Conservation (phyloP, 2,113 vertebrate species). For the Carassius auratus region DNA sequence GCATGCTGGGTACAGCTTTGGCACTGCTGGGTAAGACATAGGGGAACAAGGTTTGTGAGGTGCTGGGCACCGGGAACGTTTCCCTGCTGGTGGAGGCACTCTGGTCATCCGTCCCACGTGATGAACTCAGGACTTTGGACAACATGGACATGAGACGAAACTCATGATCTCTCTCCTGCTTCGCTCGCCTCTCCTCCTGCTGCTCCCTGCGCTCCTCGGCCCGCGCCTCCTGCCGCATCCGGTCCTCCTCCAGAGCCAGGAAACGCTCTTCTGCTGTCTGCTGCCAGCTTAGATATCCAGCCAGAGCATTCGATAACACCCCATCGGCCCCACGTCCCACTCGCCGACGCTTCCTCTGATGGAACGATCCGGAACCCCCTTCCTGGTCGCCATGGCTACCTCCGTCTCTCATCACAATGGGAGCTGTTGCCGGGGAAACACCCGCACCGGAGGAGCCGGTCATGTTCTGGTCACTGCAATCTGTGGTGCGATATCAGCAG, state of each 20-base stretch:
- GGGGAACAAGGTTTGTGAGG: background rate
- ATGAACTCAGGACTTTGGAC: conserved; percentile 64
- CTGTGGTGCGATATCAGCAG: conserved; percentile 58
- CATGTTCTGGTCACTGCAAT: conserved; percentile 76
- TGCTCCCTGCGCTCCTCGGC: conserved; percentile 81
- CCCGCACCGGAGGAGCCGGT: conserved; percentile 66
- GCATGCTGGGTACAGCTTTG: conserved; percentile 42
- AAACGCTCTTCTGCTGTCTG: conserved; percentile 80
- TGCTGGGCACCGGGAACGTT: background rate
- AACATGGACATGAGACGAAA: conserved; percentile 81
- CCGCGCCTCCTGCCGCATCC: conserved; percentile 75
- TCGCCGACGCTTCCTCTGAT: conserved; percentile 70
- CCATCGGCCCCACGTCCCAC: conserved; percentile 58
- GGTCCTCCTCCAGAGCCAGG: conserved; percentile 76
- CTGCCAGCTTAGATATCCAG: conserved; percentile 79
- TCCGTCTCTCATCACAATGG: conserved; percentile 36
- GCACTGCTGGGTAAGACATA: conserved; percentile 18
- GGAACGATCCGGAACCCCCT: conserved; percentile 39
- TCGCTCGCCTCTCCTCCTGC: conserved; percentile 78
- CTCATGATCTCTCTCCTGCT: conserved; percentile 81
- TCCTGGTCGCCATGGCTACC: conserved; percentile 47
- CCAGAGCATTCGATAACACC: conserved; percentile 72
- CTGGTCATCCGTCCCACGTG: conserved; percentile 46
- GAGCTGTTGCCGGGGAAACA: conserved; percentile 54
- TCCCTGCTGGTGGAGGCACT: background rate